These are phyloP conservation scores for Corydoras maculifer DNA, from an alignment of 2,113 vertebrate genomes.

Conservation along the genomic window DNA sequence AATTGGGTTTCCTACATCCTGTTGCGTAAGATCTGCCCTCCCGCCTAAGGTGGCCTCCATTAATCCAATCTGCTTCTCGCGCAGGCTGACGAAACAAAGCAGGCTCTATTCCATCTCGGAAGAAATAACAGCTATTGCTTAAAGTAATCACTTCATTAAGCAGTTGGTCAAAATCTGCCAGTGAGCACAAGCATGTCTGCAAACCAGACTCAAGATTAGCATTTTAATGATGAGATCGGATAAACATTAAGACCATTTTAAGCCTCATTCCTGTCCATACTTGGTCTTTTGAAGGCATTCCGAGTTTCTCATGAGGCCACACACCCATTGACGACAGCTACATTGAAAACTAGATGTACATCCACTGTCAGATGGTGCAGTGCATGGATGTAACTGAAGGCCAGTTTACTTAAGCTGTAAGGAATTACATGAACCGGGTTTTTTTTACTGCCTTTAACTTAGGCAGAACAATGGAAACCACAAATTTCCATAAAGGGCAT, in stretches of 20 bases:
- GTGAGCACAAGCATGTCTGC: neutral
- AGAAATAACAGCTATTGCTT: constrained; percentile 5
- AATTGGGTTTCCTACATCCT: constrained; percentile 59
- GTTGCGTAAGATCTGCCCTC: constrained; percentile 46
- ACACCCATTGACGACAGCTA: neutral
- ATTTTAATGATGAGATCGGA: neutral
- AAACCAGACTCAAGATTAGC: neutral
- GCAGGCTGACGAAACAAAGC: constrained; percentile 10
- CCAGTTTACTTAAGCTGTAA: too few species aligned
- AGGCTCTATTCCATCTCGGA: constrained; percentile 5
- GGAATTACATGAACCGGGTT: too few species aligned
- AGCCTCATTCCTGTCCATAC: neutral
- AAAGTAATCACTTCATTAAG: constrained; percentile 3
- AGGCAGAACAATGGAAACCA: too few species aligned
- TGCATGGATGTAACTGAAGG: too few species aligned
- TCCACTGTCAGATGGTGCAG: too few species aligned
- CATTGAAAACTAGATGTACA: too few species aligned
- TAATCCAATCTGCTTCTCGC: neutral
- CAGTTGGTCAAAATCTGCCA: neutral
- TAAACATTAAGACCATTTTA: neutral
- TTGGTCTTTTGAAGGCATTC: neutral
- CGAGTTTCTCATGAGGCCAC: neutral
- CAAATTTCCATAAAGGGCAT: too few species aligned
- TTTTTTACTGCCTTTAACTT: too few species aligned
- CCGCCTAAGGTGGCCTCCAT: constrained; percentile 14